Base-by-base conservation (phyloP, 2,797 vertebrate genomes). In the Champsocephalus gunnari region DNA sequence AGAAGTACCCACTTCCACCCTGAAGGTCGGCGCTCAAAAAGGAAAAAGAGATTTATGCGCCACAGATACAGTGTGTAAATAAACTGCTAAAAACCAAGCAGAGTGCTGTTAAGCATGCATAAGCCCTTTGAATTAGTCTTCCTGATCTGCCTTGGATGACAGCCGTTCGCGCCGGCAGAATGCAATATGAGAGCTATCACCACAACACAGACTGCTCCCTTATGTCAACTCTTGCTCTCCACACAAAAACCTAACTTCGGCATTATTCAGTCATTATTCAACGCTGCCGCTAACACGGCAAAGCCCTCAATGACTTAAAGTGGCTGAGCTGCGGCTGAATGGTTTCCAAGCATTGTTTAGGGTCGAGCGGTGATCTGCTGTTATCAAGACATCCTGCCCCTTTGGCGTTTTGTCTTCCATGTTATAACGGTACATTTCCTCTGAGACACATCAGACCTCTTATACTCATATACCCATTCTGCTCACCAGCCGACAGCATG, bases 121-220 rank as follows among this genome's bases (percentile, higher is more conserved):
- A 90, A 92, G 87, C 88, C 81, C 66, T 90, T 83, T 89, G 88
- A 91, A 92, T 93, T 90, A 90, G 90, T 90, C 88, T 73, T 83
- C 87, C 87, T 86, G 90, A 93, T 92, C 90, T 89, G 89, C 85
- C 75, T 82, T 55, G 84, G 87, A 88, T 88, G 89, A 87, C 90
- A 88, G 88, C 80, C 63, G 73, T 80, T 87, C 28, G 45, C 38
- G 4, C 80, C 63, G 73, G 77, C 87, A 81, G 82, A 90, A 90
- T 84, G 67, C 64, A 71, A 87, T 84, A 88, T 85, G 87, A 87
- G 85, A 78, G 80, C 87, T 86, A 91, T 90, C 89, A 70, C 73
- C 78, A 79, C 80, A 83, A 90, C 83, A 73, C 89, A 89, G 87
- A 70, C 83, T 53, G 57, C 32, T 88, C 82, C 88, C 84, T 80